phyloP scores from a whole-genome alignment of 2,797 vertebrate species.

The Sardinella longiceps region DNA sequence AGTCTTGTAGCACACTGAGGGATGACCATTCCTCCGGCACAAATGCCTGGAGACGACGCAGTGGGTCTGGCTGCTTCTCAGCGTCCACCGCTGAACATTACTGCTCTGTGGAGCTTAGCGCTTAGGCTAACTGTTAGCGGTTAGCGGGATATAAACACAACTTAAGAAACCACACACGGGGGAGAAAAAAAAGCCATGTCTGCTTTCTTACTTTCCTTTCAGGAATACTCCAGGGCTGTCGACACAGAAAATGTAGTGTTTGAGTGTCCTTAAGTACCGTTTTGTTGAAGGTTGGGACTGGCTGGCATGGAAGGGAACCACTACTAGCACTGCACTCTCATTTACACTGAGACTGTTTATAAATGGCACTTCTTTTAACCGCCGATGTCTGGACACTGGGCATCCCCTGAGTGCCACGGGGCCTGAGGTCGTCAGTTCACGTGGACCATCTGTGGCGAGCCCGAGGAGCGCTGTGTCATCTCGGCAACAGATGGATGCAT shows the following conservation, averaged over 20 bases:
- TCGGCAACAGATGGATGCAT: neutral
- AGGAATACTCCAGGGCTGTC: neutral
- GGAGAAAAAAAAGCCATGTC: neutral
- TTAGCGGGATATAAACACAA: neutral
- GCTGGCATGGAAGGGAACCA: neutral
- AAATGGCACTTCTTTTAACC: neutral
- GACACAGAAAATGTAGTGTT: neutral
- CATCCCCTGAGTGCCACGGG: neutral
- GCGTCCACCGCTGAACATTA: neutral
- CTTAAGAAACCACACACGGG: neutral
- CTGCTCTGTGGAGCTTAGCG: neutral
- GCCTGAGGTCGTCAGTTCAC: neutral
- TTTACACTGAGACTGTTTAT: neutral
- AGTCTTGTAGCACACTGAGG: neutral
- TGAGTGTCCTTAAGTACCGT: neutral
- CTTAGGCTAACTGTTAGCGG: neutral
- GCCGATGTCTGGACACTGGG: neutral
- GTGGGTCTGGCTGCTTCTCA: neutral
- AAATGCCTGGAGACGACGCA: neutral
- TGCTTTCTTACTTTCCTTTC: neutral
- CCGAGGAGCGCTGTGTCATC: neutral
- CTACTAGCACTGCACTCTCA: neutral
- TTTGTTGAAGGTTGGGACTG: neutral
- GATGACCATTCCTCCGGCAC: neutral
- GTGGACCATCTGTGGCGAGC: slow-evolving; percentile 5